These are phyloP conservation scores for Electrona antarctica DNA, from an alignment of 2,113 vertebrate species.

Conservation along the genomic window DNA sequence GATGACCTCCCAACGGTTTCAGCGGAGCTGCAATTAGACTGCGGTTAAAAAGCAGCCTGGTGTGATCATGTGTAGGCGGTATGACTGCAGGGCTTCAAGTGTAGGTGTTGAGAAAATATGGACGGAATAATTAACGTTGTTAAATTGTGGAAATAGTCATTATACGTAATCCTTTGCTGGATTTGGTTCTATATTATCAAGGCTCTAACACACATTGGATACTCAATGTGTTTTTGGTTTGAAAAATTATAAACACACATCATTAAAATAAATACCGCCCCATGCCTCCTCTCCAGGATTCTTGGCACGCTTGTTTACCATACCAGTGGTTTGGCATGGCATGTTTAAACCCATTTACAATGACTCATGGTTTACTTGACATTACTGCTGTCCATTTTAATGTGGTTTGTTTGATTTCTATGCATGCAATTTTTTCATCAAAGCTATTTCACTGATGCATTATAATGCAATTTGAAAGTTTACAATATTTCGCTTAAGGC, in stretches of 20 bases:
- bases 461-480: no score
- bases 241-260: neutral
- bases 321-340: no score
- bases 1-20: neutral
- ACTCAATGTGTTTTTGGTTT: neutral
- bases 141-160: slow-evolving; percentile 1
- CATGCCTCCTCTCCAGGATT: neutral
- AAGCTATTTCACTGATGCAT: no score
- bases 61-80: neutral
- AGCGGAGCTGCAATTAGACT: neutral
- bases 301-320: neutral
- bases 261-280: neutral
- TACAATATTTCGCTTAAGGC: no score
- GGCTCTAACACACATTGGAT: no score
- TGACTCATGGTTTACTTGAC: no score
- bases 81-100: neutral
- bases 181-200: no score
- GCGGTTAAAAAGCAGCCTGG: slow-evolving; percentile 1
- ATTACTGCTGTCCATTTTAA: no score
- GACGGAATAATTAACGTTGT: slow-evolving; percentile 13
- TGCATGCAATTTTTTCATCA: no score
- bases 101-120: neutral
- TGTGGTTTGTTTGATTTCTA: no score
- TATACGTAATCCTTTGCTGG: no score
- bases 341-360: no score